Percentiles rank a stretch among this genome's conserved stretches.
These are phyloP conservation scores for Nematopogon swammerdamellus DNA, from an alignment of 2,888 invertebrate species.

Conservation along the genomic window DNA sequence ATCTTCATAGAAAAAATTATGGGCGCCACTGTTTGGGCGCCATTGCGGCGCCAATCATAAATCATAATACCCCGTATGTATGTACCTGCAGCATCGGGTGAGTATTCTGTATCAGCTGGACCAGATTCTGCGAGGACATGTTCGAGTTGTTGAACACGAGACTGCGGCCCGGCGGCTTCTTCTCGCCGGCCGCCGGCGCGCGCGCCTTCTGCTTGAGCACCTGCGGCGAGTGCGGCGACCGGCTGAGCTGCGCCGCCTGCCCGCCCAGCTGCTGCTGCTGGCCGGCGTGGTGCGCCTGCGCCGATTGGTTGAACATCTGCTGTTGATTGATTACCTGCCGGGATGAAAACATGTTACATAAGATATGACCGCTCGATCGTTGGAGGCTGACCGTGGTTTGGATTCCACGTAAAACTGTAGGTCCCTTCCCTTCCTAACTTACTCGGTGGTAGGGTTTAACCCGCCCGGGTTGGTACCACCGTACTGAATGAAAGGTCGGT, in stretches of 20 bases:
- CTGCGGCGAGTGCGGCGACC: slow-evolving; percentile 15
- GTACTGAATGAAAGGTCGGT: no score
- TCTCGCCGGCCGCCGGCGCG: neutral
- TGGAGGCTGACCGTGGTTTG: no score
- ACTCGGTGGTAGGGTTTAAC: no score
- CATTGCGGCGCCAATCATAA: no score
- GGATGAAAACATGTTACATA: no score
- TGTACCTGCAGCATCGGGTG: slow-evolving; percentile 43
- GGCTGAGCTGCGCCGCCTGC: slow-evolving; percentile 10
- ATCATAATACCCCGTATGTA: no score
- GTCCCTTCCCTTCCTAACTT: no score
- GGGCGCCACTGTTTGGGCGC: neutral
- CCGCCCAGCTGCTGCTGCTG: slow-evolving; percentile 11
- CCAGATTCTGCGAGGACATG: slow-evolving; percentile 34
- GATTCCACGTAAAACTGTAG: no score
- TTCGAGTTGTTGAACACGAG: slow-evolving; percentile 23
- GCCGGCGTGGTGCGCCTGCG: slow-evolving; percentile 9
- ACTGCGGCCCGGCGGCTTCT: slow-evolving; percentile 16
- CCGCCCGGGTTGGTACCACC: no score
- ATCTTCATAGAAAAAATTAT: no score
- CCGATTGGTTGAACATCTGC: slow-evolving; percentile 11
- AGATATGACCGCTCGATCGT: no score
- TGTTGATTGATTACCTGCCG: slow-evolving; percentile 8
- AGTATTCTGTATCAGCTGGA: slow-evolving; percentile 42
- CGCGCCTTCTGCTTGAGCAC: slow-evolving; percentile 1